phyloP scores from a whole-genome alignment of 2,888 invertebrate species.

The Noctuana brunneofusca region DNA sequence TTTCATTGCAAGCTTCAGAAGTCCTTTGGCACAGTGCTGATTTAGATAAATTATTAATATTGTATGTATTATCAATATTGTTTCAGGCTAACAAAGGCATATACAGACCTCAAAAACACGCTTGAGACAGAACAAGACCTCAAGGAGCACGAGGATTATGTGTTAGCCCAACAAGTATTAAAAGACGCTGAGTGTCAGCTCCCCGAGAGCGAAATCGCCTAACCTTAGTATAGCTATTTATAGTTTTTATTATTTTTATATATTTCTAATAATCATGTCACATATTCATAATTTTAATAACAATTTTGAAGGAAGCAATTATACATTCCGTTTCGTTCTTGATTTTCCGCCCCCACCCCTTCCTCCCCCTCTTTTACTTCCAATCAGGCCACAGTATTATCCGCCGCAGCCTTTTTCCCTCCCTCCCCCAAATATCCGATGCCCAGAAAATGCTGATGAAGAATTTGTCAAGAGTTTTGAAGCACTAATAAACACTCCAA shows the following conservation, averaged over 20 bases:
- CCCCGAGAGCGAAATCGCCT: constrained; percentile 64
- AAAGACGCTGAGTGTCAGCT: constrained; percentile 86
- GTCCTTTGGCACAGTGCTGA: too few relatives aligned
- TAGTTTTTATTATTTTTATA: constrained; percentile 50
- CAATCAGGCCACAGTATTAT: constrained; percentile 42
- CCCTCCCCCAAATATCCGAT: background rate
- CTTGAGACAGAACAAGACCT: constrained; percentile 90
- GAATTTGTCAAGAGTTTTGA: constrained; percentile 59
- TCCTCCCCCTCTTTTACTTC: constrained; percentile 47
- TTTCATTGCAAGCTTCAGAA: too few relatives aligned
- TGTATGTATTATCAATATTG: background rate
- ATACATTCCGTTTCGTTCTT: constrained; percentile 69
- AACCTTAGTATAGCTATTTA: constrained; percentile 39
- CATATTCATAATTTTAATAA: constrained; percentile 65
- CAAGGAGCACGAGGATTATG: constrained; percentile 88
- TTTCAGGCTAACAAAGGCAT: constrained; percentile 86
- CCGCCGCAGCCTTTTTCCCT: constrained; percentile 38
- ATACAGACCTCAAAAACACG: constrained; percentile 88
- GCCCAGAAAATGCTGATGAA: constrained; percentile 47
- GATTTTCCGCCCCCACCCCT: constrained; percentile 51
- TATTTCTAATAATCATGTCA: constrained; percentile 68
- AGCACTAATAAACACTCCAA: constrained; percentile 35
- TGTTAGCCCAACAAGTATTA: constrained; percentile 85
- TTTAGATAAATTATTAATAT: too few relatives aligned
- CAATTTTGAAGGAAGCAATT: constrained; percentile 56